Evolutionary conservation across 2,888 invertebrate species (phyloP), one percentile per base, ranked within the genome.

Genomic region (Tuberolachnus salignus): DNA sequence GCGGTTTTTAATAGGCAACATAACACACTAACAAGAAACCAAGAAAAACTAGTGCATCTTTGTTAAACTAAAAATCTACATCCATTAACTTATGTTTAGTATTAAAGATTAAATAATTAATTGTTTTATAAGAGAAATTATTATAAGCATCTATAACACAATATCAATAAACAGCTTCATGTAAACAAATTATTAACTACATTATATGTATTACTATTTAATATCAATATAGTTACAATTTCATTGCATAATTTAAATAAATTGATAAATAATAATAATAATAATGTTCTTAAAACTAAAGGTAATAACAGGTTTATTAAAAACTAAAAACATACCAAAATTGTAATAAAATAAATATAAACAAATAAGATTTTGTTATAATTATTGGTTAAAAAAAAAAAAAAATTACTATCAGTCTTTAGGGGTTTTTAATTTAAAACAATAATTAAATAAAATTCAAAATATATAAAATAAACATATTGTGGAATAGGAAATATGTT

Each of bases 401-500:
- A 51, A 13, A 49, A 63, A 70, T 21, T 11, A 21, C 42, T 21
- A 44, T 53, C 73, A 73, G 73, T 73, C 63, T 73, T 34, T 23
- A 63, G 53, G 11, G 21, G 26, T 64, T 73, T 63, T 63, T 64
- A 73, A 42, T n/a, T n/a, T 42, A 21, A 63, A 63, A n/a, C 8
- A 13, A 63, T 11, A 42, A 63, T 53, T 34, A 10, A 53, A n/a
- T 53, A 64, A 53, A 14, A 61, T 72, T 4, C 10, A 23, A 21
- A 49, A 23, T 23, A 21, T 10, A 57, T n/a, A 23, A 57, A 71
- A 72, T 72, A 46, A 63, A 73, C 16, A 19, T 49, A 72, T 34
- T n/a, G n/a, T n/a, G 19, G 49, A 71, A 73, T 72, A 61, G 26
- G 49, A 73, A 73, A 51, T 19, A 63, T 11, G n/a, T 21, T 23